These are phyloP conservation scores for Rhagoletis zephyria DNA, from an alignment of 1,140 invertebrate species.

Conservation along the genomic window DNA sequence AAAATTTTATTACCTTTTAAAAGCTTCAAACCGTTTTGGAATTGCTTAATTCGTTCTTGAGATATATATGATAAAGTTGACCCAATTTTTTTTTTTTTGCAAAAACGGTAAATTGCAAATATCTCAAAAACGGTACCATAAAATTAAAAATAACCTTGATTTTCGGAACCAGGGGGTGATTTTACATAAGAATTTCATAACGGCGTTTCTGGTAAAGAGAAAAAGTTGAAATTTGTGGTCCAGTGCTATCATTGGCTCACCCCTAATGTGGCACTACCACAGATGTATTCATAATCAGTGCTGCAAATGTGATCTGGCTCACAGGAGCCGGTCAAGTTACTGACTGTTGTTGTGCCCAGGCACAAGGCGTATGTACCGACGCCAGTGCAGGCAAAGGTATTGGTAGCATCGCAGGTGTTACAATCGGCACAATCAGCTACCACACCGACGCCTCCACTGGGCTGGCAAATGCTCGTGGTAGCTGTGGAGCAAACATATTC, in stretches of 20 bases:
- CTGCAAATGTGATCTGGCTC: constrained; percentile 64
- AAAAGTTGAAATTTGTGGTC: too few relatives aligned
- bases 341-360: constrained; percentile 60
- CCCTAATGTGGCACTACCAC: constrained; percentile 59
- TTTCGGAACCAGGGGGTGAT: too few relatives aligned
- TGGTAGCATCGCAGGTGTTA: constrained; percentile 63
- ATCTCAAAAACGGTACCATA: too few relatives aligned
- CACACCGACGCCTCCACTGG: constrained; percentile 3
- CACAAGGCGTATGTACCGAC: constrained; percentile 64
- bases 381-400: constrained; percentile 67
- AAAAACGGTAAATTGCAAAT: too few relatives aligned
- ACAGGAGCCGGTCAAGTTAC: constrained; percentile 61
- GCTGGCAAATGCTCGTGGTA: constrained; percentile 59
- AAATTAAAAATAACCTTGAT: too few relatives aligned
- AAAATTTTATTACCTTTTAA: too few relatives aligned
- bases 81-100: too few relatives aligned
- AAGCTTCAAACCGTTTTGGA: too few relatives aligned
- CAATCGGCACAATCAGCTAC: constrained; percentile 61
- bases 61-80: too few relatives aligned
- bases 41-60: too few relatives aligned
- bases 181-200: too few relatives aligned
- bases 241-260: constrained; percentile 55
- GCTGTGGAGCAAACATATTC: constrained; percentile 64
- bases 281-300: constrained; percentile 61
- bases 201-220: too few relatives aligned